These are phyloP conservation scores for Caenorhabditis inopinata DNA, from an alignment of 1,140 invertebrate species.

Conservation along the genomic window DNA sequence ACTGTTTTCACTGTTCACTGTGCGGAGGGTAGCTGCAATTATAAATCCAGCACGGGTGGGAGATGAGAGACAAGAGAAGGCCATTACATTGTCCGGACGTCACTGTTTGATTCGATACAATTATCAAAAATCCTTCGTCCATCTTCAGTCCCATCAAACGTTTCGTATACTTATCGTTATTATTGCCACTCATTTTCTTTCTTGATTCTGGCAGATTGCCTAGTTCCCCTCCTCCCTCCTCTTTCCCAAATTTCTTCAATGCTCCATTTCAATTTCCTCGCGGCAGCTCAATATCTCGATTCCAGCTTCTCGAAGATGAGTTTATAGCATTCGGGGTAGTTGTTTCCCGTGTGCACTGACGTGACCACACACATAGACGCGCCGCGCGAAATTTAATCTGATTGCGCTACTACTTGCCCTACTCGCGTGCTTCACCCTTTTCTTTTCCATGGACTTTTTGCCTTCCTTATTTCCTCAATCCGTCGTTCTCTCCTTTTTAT, in stretches of 20 bases:
- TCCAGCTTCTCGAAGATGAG: conserved; percentile 14
- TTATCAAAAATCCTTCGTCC: not conserved
- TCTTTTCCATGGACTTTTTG: not conserved
- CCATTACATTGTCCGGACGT: conserved; percentile 25
- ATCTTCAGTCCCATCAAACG: not conserved
- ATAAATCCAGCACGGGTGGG: not conserved
- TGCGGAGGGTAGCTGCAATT: conserved; percentile 18
- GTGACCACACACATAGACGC: conserved; percentile 4
- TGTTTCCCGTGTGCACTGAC: conserved; percentile 29
- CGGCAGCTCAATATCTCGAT: not conserved
- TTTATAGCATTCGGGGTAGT: conserved; percentile 18
- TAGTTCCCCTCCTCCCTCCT: no score
- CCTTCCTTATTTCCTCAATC: not conserved
- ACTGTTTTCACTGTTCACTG: not conserved
- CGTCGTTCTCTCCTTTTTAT: not conserved
- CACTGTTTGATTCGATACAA: not conserved
- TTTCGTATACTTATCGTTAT: not conserved
- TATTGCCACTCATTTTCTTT: not conserved
- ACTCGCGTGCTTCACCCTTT: conserved; percentile 16
- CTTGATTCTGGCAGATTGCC: not conserved
- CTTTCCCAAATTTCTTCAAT: no score
- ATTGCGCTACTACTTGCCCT: conserved; percentile 20
- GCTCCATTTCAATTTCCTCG: not conserved
- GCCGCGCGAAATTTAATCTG: conserved; percentile 32
- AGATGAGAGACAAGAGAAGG: not conserved